phyloP scores from a whole-genome alignment of 2,888 invertebrate species.

The Archips crataeganus region DNA sequence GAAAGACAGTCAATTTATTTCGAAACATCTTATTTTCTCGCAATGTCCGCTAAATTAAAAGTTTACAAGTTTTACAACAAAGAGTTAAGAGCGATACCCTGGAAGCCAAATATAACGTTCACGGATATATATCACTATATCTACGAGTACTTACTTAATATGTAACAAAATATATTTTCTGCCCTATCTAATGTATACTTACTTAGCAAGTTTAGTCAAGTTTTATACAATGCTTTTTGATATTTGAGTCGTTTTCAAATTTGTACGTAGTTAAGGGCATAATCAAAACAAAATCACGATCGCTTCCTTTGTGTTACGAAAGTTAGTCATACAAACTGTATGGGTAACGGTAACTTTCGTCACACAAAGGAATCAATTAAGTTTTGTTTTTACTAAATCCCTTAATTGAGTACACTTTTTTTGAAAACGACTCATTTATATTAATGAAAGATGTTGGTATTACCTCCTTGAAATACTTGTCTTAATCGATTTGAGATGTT shows the following conservation, averaged over 20 bases:
- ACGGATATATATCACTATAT: not conserved
- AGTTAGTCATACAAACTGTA: too few relatives aligned
- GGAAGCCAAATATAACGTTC: not conserved
- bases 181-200: not conserved
- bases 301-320: too few relatives aligned
- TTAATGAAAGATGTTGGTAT: not conserved
- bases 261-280: too few relatives aligned
- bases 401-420: too few relatives aligned
- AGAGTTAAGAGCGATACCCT: not conserved
- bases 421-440: too few relatives aligned
- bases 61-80: not conserved
- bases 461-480: not conserved
- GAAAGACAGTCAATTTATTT: not conserved
- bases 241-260: too few relatives aligned
- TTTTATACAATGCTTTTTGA: not conserved
- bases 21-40: not conserved
- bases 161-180: slow-evolving; percentile 3
- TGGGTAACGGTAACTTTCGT: too few relatives aligned
- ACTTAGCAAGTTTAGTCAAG: not conserved
- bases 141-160: not conserved
- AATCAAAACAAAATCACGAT: too few relatives aligned
- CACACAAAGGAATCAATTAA: too few relatives aligned
- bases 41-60: not conserved
- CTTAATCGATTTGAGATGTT: not conserved
- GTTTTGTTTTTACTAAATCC: too few relatives aligned